Evolutionary conservation across 53 echinoderm and acorn worm genomes (phyloP), one percentile per base, ranked within the genome.

Genomic region (Astropecten irregularis): DNA sequence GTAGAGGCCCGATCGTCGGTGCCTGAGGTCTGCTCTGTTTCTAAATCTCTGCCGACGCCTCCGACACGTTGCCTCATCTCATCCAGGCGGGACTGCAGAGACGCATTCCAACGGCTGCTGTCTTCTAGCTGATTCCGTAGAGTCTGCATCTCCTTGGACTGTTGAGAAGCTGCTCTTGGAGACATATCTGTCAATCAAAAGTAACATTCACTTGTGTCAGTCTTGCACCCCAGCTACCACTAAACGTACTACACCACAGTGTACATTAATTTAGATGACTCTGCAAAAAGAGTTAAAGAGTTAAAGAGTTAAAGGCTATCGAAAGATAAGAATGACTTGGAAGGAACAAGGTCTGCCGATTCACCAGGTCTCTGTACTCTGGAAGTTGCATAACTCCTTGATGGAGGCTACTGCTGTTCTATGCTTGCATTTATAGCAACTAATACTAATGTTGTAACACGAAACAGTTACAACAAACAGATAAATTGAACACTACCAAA

Each of bases 41-140:
- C 84, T 8, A 79, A 46, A 69, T 91, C 96, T 71, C 93, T 84
- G 22, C 91, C 89, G 9, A 93, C 88, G 26, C 96, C 96, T 58
- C 91, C 91, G 40, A 81, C 94, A 55, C 94, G 90, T 72, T 93
- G 64, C 85, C 91, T 49, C 82, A 91, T 68, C 77, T 70, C 61
- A 61, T 90, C 77, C n/a, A 91, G 62, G 44, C 94, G 65, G 19
- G 81, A 39, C 74, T 91, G 74, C 66, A 91, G 37, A 29, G 81
- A 73, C 66, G 88, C 33, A 68, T 90, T 74, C 88, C 90, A 68
- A 60, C 90, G 85, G 55, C 82, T 36, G 42, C 69, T 77, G 19
- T 84, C 89, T 77, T 89, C 89, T 31, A 89, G 64, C 44, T 85
- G 68, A 37, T 85, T 67, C n/a, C 74, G 66, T 18, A 89, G 48